Evolutionary conservation across 2,113 vertebrate genomes (phyloP), one percentile per base, ranked within the genome.

Genomic region (Psettodes erumei): DNA sequence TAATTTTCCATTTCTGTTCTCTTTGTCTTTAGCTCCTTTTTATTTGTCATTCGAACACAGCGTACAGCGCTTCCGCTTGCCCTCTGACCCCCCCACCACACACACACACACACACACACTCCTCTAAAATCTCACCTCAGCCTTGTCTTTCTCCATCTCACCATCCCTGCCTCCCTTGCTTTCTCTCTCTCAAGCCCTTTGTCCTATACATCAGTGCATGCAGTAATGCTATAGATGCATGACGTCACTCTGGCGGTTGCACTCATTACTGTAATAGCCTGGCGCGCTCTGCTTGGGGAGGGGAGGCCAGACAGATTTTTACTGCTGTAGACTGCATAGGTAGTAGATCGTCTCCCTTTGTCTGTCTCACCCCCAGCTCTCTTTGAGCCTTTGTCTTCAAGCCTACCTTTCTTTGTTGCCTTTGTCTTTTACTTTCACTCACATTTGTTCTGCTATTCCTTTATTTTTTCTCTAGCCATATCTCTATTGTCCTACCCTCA

Each of bases 181-280:
- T 64, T 45, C 53, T 54, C 66, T 60, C 71, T 25, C 66, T 37
- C 53, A 10, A 48, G 62, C 47, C 81, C 89, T 93, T 92, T 93
- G 90, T 92, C 83, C 88, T 32, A 75, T 89, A 90, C 80, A 82
- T 90, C 69, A 35, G 40, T 33, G 43, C 37, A 67, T 56, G 75
- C 61, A 40, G 73, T 88, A 84, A 89, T 71, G 83, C 81, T 85
- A 87, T 88, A 87, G 83, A 88, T 83, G 18, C 70, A 85, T 91
- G 86, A 93, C 72, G 79, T 92, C 90, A 91, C 54, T 79, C 75
- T 21, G 42, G 62, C 32, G 40, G 72, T 87, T 89, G 84, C 80
- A 75, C 53, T 86, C 90, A 88, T 90, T 89, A 89, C 86, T 72
- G 89, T 90, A 90, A 90, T 82, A 85, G 86, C 75, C 60, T 19